Base-by-base conservation (phyloP, 2,797 vertebrate species). In the Enoplosus armatus region DNA sequence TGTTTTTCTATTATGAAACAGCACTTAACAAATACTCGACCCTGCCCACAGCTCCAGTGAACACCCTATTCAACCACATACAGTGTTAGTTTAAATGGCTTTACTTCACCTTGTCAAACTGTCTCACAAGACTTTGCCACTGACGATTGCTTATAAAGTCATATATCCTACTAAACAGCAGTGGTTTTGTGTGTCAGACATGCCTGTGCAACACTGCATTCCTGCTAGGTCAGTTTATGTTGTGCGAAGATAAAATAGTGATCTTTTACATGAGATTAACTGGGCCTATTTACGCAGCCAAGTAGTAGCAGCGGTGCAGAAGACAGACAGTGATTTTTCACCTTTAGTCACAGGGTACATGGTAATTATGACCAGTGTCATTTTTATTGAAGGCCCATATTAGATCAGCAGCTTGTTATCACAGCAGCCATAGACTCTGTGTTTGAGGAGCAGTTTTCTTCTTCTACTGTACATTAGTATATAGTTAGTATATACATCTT, bases 1-100 rank as follows among this genome's bases (percentile, higher is more conserved):
- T 79, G 41, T 71, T 6, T 75, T 70, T 62, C 33, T 31, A 67
- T 82, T 76, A 39, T 35, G 68, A 85, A 86, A 80, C 27, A 8
- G 35, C 55, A 29, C 79, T 72, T 68, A 73, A 53, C 26, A 62
- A 56, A 54, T 10, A n/a, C 51, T 78, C 33, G 15, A 27, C 61
- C 56, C 67, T n/a, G 48, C 74, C 78, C 70, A 26, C 67, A 59
- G 61, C 62, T 61, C 22, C 62, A 66, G 68, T 73, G 43, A 78
- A 80, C 77, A 26, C 18, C 59, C 51, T 2, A 7, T 69, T 70
- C 63, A 54, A 79, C 74, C 48, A 73, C 77, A 33, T 2, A 4
- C 26, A 11, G 47, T 51, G 35, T 69, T 73, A 64, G 11, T 37
- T 72, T 35, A 64, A 62, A 77, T 20, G 64, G 65, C 47, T 82